Evolutionary conservation across 2,888 invertebrate genomes (phyloP), one percentile per base, ranked within the genome.

Genomic region (Miltochrista miniata): DNA sequence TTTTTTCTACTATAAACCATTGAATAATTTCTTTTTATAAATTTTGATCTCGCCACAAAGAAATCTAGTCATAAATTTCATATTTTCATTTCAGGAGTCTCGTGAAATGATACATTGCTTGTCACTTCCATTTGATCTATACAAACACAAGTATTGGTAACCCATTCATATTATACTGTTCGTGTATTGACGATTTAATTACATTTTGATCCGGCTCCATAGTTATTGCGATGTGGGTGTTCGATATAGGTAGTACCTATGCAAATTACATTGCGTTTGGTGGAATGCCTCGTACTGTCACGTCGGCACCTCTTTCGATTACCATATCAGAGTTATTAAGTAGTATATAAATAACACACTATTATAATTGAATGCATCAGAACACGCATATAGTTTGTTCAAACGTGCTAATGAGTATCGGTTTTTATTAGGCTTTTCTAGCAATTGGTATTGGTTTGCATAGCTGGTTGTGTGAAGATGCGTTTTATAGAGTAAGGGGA

Each of bases 181-280:
- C 90, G 90, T 90, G 90, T 87, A 87, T 87, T 87, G 90, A 85
- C 84, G 85, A 82, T 87, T 90, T 90, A 91, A 91, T 91, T 90
- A 90, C 87, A 79, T 75, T 80, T 81, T 87, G 87, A 90, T 90
- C 86, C 88, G 85, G 86, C 83, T 83, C 78, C 67, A 64, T 78
- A 73, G 81, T 77, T 83, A 81, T 76, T 81, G 79, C 90, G 85
- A 86, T 86, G 90, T 91, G 90, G 90, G 90, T 90, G 90, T 90
- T 74, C 90, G 84, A 85, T 86, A 85, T 83, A 84, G 65, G 78
- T 85, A 24, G 18, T 24, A 24, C 18, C 18, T 24, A 86, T 87
- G 86, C 81, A 81, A 85, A 85, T 85, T 70, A 70, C 44, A 69
- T 60, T 54, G 53, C 61, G 68, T 72, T 66, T 66, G 67, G 69